Conservation (phyloP, 2,888 invertebrate genomes). For the Phalera bucephala region DNA sequence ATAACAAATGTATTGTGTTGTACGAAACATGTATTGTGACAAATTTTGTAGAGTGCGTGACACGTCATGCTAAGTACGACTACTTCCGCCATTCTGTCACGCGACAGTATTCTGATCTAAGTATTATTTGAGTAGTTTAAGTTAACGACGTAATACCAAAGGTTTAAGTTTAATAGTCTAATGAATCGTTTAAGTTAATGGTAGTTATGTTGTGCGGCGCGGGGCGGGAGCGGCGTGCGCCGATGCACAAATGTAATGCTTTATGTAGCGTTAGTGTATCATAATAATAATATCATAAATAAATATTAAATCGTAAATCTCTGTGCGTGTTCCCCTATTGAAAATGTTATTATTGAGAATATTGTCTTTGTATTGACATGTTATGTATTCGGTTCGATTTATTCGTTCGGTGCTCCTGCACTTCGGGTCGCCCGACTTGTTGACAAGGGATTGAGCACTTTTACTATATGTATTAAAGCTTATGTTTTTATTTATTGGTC, state of each 20-base stretch:
- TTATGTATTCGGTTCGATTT: constrained; percentile 29
- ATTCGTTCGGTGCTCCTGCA: constrained; percentile 23
- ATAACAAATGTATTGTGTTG: no score
- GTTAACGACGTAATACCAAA: constrained; percentile 52
- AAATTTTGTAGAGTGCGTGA: no score
- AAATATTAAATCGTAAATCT: constrained; percentile 50
- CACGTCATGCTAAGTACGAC: constrained; percentile 9
- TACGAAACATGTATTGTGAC: no score
- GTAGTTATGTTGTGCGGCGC: constrained; percentile 7
- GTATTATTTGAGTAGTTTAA: constrained; percentile 48
- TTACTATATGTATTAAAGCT: constrained; percentile 29
- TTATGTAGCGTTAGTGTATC: constrained; percentile 73
- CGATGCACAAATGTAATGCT: constrained; percentile 71
- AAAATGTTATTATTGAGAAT: constrained; percentile 35
- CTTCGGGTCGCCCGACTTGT: constrained; percentile 24
- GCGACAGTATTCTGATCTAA: constrained; percentile 40
- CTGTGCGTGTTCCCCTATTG: constrained; percentile 58
- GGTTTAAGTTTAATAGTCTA: constrained; percentile 39
- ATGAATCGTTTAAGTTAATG: constrained; percentile 10
- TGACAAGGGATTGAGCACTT: constrained; percentile 12
- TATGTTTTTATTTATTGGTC: constrained; percentile 9
- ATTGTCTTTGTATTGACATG: constrained; percentile 34
- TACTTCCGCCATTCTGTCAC: constrained; percentile 12
- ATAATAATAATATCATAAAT: constrained; percentile 46
- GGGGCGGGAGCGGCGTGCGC: constrained; percentile 10